A percentile compares a stretch with the other conserved stretches of the same genome.
Evolutionary conservation across 2,797 vertebrate genomes (phyloP).

Genomic region (Cyprinodon diabolis): DNA sequence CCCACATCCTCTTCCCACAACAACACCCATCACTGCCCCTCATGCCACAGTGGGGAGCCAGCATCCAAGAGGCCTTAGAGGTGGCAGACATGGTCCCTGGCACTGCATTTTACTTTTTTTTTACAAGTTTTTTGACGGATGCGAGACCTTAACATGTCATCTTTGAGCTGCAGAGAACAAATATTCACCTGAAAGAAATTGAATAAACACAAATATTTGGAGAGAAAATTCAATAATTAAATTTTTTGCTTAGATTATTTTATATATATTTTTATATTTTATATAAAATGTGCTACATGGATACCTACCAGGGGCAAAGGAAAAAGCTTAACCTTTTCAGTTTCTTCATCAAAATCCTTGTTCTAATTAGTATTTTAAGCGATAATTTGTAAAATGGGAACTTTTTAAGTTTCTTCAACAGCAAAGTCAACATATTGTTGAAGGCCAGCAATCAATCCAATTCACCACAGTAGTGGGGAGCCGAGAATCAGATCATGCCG

Average conservation of each 20-base stretch:
- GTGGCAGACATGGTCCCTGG: constrained; percentile 63
- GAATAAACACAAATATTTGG: not conserved
- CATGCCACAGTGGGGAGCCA: constrained; percentile 41
- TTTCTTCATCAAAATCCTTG: not conserved
- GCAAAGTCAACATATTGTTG: constrained; percentile 53
- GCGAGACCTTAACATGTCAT: constrained; percentile 65
- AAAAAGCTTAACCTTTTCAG: constrained; percentile 2
- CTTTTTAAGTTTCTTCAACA: constrained; percentile 49
- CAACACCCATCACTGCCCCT: constrained; percentile 38
- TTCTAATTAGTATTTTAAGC: constrained; percentile 39
- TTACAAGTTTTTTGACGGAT: constrained; percentile 61
- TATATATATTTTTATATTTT: constrained; percentile 6
- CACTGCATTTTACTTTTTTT: constrained; percentile 69
- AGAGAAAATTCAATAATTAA: not conserved
- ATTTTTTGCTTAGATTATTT: not conserved
- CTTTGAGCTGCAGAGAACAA: constrained; percentile 39
- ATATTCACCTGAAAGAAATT: not conserved
- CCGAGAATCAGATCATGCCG: constrained; percentile 57
- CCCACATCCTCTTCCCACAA: constrained; percentile 17
- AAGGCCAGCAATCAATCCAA: constrained; percentile 59
- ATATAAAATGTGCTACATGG: not conserved
- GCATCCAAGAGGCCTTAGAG: constrained; percentile 60
- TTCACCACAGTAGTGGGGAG: constrained; percentile 49
- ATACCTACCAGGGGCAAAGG: constrained; percentile 27
- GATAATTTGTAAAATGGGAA: constrained; percentile 32